phyloP scores from a whole-genome alignment of 2,888 invertebrate genomes.

The Xestia sexstrigata region DNA sequence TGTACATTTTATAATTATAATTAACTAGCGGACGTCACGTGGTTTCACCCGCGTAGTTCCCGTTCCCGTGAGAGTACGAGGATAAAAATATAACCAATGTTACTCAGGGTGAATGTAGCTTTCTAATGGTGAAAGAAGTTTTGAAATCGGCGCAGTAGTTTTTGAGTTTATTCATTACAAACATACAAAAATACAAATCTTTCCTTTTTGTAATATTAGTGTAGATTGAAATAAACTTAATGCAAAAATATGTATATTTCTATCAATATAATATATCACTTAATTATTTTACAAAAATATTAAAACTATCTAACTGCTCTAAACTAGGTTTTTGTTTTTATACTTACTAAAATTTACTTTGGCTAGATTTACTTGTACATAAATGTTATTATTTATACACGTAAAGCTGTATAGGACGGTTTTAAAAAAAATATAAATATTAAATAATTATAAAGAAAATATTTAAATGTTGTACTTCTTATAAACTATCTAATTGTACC shows the following conservation, averaged over 20 bases:
- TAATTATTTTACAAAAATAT: neutral
- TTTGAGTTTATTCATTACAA: too few relatives aligned
- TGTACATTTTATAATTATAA: neutral
- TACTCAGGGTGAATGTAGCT: too few relatives aligned
- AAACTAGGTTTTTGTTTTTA: neutral
- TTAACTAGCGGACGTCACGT: too few relatives aligned
- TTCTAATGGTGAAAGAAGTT: too few relatives aligned
- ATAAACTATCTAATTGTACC: neutral
- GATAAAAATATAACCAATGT: too few relatives aligned
- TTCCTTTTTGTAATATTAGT: too few relatives aligned
- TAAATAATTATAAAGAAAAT: neutral
- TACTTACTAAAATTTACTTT: neutral
- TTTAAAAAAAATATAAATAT: neutral
- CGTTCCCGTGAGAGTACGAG: too few relatives aligned
- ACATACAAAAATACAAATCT: too few relatives aligned
- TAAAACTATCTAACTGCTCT: neutral
- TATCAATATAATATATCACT: neutral
- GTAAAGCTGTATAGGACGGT: conserved; percentile 3
- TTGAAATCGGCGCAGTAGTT: too few relatives aligned
- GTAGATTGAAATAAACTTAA: too few relatives aligned
- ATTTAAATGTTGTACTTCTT: neutral
- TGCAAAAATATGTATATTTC: neutral
- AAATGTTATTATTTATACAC: neutral
- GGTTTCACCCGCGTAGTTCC: too few relatives aligned
- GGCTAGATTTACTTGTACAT: neutral